A percentile compares a stretch with the other conserved stretches of the same genome.
Conservation (phyloP, 1,140 invertebrate genomes). For the Drosophila rhopaloa region DNA sequence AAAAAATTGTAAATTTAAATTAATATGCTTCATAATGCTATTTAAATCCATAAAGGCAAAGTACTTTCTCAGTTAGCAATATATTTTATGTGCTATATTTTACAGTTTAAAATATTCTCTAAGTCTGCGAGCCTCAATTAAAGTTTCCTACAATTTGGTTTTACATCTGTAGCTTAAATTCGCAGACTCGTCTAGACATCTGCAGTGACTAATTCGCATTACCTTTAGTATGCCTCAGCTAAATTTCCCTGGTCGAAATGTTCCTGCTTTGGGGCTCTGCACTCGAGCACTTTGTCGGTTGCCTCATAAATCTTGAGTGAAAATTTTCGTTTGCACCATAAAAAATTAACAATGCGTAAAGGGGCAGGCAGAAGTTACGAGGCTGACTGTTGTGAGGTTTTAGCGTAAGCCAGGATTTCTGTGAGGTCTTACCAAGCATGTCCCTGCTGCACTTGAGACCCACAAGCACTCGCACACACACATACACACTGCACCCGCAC, state of each 20-base stretch:
- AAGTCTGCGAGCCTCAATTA: too few species aligned
- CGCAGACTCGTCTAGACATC: neutral
- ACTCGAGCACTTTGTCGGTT: slow-evolving; percentile 34
- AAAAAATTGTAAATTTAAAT: too few species aligned
- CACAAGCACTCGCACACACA: slow-evolving; percentile 3
- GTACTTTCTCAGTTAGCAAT: too few species aligned
- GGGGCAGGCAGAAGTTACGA: slow-evolving; percentile 31
- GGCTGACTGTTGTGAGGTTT: slow-evolving; percentile 31
- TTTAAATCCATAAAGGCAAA: too few species aligned
- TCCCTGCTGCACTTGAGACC: slow-evolving; percentile 52
- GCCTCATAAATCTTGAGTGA: slow-evolving; percentile 49
- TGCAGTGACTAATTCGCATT: slow-evolving; percentile 2
- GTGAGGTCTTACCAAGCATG: slow-evolving; percentile 42
- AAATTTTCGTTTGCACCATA: slow-evolving; percentile 58
- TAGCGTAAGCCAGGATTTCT: slow-evolving; percentile 23
- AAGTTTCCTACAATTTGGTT: too few species aligned
- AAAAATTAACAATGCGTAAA: slow-evolving; percentile 72
- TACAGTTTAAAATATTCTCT: too few species aligned
- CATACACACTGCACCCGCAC: slow-evolving; percentile 13
- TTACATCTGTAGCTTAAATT: neutral
- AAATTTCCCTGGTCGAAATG: slow-evolving; percentile 1
- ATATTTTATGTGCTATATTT: too few species aligned
- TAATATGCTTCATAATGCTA: too few species aligned
- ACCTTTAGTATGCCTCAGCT: slow-evolving; percentile 5
- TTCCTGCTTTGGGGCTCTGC: slow-evolving; percentile 3